Evolutionary conservation across 2,888 invertebrate genomes (phyloP).

Genomic region (Eupithecia inturbata): DNA sequence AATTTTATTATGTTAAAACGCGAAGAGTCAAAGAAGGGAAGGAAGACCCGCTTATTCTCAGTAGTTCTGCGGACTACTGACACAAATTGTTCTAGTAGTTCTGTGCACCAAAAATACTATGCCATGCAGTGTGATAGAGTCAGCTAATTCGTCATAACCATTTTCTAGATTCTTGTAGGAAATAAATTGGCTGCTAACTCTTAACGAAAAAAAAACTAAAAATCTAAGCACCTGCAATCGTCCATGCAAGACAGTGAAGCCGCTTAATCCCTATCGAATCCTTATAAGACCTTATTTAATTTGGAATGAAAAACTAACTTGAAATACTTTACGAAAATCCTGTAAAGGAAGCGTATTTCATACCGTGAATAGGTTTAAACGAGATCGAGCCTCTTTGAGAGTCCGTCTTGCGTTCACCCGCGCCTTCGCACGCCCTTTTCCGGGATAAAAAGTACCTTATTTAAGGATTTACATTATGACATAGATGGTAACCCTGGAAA

Average conservation of each 20-base stretch:
- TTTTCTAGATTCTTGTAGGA: not conserved
- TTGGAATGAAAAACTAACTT: not conserved
- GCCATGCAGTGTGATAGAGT: no score
- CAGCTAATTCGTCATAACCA: no score
- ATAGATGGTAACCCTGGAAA: not conserved
- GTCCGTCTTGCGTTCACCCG: not conserved
- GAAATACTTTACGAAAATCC: not conserved
- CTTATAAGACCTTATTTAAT: constrained; percentile 10
- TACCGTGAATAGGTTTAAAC: not conserved
- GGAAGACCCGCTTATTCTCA: no score
- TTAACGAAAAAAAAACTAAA: not conserved
- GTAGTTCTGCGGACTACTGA: no score
- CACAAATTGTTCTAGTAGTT: no score
- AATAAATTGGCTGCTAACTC: not conserved
- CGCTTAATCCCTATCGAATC: not conserved
- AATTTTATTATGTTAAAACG: not conserved
- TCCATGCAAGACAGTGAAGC: not conserved
- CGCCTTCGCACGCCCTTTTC: not conserved
- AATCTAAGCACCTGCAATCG: not conserved
- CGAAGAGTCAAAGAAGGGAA: not conserved
- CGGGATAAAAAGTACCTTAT: not conserved
- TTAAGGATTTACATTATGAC: not conserved
- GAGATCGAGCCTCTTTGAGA: not conserved
- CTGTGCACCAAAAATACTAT: no score
- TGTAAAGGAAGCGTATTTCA: not conserved